Evolutionary conservation across 2,888 invertebrate genomes (phyloP), one percentile per base, ranked within the genome.

Genomic region (Harpagoxenus sublaevis): DNA sequence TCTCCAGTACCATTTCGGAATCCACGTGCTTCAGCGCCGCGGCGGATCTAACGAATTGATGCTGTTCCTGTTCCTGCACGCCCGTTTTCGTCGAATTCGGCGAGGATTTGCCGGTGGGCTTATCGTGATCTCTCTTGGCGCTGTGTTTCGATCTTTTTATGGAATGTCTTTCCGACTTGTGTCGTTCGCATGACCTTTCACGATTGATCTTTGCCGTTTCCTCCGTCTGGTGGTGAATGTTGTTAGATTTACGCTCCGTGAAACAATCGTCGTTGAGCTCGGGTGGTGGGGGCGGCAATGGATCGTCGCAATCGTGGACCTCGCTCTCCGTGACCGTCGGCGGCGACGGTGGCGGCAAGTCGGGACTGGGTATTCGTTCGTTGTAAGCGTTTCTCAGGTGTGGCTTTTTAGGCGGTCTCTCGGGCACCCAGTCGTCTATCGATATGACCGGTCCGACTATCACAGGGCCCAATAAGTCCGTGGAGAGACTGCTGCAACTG

Each of bases 391-490:
- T 95, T 89, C 97, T 93, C 84, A 97, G 95, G 92, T 97, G 96
- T 3, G 97, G 97, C 94, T 97, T 97, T 94, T 98, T 98, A 4
- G 97, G 97, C 15, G 98, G 98, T 88, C 97, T 95, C 90, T 97
- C 97, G 0, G 97, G 97, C 0, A 97, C 96, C 96, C 97, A 97
- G 89, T 97, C 97, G 89, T 97, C 97, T 18, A 97, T 95, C 0
- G 96, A 96, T 92, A 97, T 97, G 1, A 96, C 95, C 0, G 96
- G 96, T 0, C 97, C 96, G 63, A 97, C 95, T 78, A 97, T 97
- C 57, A 96, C 96, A 0, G 96, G 96, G 0, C 96, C 97, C 18
- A 96, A 91, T 39, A 96, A 92, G 91, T 96, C 96, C 6, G 96
- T 95, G 0, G 96, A 96, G 10, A 96, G 92, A 85, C 96, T 96